Percentiles rank a stretch among this genome's conserved stretches.
phyloP scores from a whole-genome alignment of 2,113 vertebrate genomes.

The Clinocottus analis region DNA sequence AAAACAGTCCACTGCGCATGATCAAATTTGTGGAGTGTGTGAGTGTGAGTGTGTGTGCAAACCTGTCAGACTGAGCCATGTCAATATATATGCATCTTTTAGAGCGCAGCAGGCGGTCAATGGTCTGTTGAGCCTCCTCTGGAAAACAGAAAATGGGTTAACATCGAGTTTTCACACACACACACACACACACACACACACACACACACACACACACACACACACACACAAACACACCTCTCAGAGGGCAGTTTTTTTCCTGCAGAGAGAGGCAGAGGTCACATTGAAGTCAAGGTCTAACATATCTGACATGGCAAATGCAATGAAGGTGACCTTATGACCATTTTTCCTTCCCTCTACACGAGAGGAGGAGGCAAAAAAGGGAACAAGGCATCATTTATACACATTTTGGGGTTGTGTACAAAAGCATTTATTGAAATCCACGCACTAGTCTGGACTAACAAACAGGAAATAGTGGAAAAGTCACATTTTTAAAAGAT shows the following conservation, averaged over 20 bases:
- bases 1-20: not conserved
- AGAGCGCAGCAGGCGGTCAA: slow-evolving; percentile 81
- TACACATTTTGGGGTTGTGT: not conserved
- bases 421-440: not conserved
- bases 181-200: not conserved
- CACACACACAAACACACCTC: no score
- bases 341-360: not conserved
- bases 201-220: no score
- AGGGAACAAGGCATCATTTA: not conserved
- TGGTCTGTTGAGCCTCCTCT: slow-evolving; percentile 86
- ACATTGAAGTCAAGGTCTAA: not conserved
- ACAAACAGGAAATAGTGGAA: not conserved
- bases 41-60: slow-evolving; percentile 35
- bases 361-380: not conserved
- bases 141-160: slow-evolving; percentile 34
- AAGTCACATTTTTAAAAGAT: no score
- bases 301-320: not conserved
- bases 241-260: not conserved
- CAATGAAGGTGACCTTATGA: not conserved
- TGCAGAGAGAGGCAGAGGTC: not conserved
- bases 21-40: not conserved
- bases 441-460: not conserved
- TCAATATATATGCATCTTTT: slow-evolving; percentile 79
- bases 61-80: slow-evolving; percentile 83
- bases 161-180: not conserved